Base-by-base conservation (phyloP, 2,797 vertebrate genomes). In the Silurus aristotelis region DNA sequence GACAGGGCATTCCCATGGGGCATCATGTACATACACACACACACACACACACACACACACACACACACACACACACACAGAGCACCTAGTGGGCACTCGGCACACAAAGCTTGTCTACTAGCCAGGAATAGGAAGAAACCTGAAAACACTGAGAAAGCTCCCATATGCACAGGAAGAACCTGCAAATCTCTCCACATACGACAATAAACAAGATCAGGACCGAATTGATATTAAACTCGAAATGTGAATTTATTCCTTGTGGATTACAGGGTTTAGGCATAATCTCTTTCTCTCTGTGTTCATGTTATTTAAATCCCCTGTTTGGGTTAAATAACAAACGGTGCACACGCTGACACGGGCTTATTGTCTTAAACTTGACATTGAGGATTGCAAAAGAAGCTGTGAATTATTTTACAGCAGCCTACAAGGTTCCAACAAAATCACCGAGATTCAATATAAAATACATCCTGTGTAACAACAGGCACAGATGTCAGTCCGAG, bases 291-390 rank as follows among this genome's bases (percentile, higher is more conserved):
- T 9, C 12, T 64, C 22, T 27, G 60, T 80, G 60, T 80, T 63
- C 12, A 12, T 46, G 58, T 63, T 80, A 46, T 80, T 64, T 63
- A 22, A 78, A 61, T 61, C 27, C 58, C 27, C 25, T 6, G 20
- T 63, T 78, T 38, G 38, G 58, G 58, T 78, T 63, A 38, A 78
- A 78, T 78, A 78, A 43, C 38, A 63, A 78, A 61, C 56, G 1
- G 76, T 63, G 58, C 1, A 20, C 61, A 78, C 31, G 58, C 31
- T 43, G 76, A 78, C 2, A 10, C n/a, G 27, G 73, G 52, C 7
- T 76, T 19, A 17, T 52, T 76, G 27, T 76, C 22, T 5, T 10
- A 52, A 80, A 64, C 38, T 60, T 10, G 2, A 43, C 20, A 78
- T 5, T 22, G 2, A 58, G 75, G 55, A 22, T 48, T 64, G 13